Conservation (phyloP, 2,888 invertebrate genomes). For the Ypsolopha sequella region DNA sequence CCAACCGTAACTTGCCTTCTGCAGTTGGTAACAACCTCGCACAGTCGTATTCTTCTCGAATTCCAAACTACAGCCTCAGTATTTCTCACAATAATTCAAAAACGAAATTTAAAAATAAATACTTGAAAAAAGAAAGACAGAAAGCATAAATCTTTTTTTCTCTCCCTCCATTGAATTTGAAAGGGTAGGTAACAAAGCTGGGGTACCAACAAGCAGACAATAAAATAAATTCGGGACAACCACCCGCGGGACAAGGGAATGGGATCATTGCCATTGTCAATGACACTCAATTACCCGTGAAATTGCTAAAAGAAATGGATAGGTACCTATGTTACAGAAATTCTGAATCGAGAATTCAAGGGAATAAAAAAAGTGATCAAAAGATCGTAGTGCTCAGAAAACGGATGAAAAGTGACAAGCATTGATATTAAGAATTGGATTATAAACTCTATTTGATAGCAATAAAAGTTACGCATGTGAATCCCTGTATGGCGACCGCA, state of each 20-base stretch:
- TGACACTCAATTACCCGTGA: constrained; percentile 54
- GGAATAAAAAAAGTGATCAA: neutral
- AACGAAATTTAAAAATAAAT: neutral
- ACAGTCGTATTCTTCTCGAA: no score
- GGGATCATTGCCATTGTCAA: constrained; percentile 25
- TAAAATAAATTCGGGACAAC: neutral
- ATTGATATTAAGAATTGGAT: no score
- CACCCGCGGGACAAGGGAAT: neutral
- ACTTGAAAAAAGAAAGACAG: constrained; percentile 1
- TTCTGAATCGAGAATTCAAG: neutral
- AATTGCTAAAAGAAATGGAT: constrained; percentile 26
- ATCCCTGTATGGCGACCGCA: constrained; percentile 23
- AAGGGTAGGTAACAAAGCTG: neutral
- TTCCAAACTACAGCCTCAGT: neutral
- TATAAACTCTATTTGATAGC: no score
- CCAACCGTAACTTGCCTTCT: no score
- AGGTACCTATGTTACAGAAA: constrained; percentile 6
- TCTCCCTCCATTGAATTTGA: constrained; percentile 1
- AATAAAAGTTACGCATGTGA: neutral
- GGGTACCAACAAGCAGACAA: neutral
- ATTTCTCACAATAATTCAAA: neutral
- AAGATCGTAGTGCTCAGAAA: no score
- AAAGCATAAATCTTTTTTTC: constrained; percentile 2
- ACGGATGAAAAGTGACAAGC: no score
- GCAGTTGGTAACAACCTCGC: no score